A percentile compares a stretch with the other conserved stretches of the same genome.
Evolutionary conservation across 2,888 invertebrate genomes (phyloP).

Genomic region (Blomia tropicalis): DNA sequence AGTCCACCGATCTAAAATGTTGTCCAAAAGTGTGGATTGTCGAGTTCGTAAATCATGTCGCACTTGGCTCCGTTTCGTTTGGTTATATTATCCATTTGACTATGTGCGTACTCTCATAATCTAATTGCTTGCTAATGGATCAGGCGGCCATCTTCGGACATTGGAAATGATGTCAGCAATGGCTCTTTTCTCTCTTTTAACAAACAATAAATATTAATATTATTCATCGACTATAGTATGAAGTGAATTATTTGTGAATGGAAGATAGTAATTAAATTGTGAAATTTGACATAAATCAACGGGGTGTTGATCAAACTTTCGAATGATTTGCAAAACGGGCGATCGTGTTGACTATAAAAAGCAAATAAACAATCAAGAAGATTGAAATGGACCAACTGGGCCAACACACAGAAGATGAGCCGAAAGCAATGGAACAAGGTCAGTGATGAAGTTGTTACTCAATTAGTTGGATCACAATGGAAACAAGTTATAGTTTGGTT

Average conservation of each 20-base stretch:
- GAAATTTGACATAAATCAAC: conserved; percentile 11
- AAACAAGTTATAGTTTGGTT: not conserved
- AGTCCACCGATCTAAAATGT: not conserved
- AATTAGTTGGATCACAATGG: conserved; percentile 14
- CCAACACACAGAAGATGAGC: not conserved
- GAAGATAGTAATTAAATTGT: conserved; percentile 12
- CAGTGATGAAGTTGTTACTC: not conserved
- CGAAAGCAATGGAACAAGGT: not conserved
- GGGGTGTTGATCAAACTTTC: not conserved
- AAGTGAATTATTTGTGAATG: not conserved
- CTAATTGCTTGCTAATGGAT: conserved; percentile 13
- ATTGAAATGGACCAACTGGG: not conserved
- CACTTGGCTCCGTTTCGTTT: not conserved
- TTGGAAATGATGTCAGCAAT: too few relatives aligned
- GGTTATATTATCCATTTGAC: not conserved
- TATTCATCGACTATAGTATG: not conserved
- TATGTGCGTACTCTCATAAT: not conserved
- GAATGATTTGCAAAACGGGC: not conserved
- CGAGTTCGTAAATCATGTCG: not conserved
- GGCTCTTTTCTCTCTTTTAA: too few relatives aligned
- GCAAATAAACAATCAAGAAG: conserved; percentile 8
- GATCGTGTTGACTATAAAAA: conserved; percentile 10
- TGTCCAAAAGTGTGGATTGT: not conserved
- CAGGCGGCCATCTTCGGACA: not conserved
- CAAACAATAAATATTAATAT: conserved; percentile 4